phyloP scores from a whole-genome alignment of 2,113 vertebrate species.

The Polyodon spathula region DNA sequence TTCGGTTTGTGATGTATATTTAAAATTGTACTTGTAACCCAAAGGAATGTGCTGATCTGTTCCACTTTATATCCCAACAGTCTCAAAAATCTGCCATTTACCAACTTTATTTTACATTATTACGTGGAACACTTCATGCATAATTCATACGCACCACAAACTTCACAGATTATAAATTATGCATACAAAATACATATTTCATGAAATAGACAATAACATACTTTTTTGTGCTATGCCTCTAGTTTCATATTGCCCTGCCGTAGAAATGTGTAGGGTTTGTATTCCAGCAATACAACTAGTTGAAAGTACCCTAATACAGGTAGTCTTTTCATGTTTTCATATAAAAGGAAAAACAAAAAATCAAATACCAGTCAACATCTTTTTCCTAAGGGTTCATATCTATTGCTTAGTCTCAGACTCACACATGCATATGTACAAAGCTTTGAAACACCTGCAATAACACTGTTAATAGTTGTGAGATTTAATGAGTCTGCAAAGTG shows the following conservation, averaged over 20 bases:
- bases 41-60: not conserved
- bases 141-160: slow-evolving; percentile 17
- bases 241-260: not conserved
- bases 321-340: too few species aligned
- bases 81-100: slow-evolving; percentile 10
- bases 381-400: too few species aligned
- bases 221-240: not conserved
- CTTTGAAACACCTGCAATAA: too few species aligned
- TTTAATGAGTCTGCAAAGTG: too few species aligned
- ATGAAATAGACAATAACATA: slow-evolving; percentile 14
- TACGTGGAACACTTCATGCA: slow-evolving; percentile 16
- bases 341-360: too few species aligned
- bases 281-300: too few species aligned
- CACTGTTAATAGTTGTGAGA: too few species aligned
- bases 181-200: slow-evolving; percentile 20
- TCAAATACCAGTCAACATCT: too few species aligned
- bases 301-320: too few species aligned
- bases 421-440: too few species aligned
- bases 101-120: slow-evolving; percentile 9
- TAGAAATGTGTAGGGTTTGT: not conserved
- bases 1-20: not conserved
- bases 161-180: slow-evolving; percentile 17
- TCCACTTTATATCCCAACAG: not conserved
- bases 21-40: not conserved
- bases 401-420: too few species aligned